Percentiles rank a stretch among this genome's conserved stretches.
These are phyloP conservation scores for Champsocephalus esox DNA, from an alignment of 2,797 vertebrate genomes.

Conservation along the genomic window DNA sequence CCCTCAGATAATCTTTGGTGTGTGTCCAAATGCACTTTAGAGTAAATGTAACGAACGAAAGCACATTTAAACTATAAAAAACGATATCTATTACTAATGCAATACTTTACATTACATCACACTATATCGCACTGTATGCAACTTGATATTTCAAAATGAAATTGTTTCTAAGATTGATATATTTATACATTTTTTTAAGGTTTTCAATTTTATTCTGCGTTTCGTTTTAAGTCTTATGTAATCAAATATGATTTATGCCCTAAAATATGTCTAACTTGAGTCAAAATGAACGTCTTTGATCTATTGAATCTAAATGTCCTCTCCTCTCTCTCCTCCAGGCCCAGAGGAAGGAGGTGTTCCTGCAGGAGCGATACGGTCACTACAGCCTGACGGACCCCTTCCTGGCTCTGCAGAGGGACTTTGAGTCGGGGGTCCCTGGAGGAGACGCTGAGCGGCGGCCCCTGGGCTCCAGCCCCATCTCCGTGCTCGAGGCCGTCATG, in stretches of 20 bases:
- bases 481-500: slow-evolving; percentile 97
- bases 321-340: slow-evolving; percentile 80
- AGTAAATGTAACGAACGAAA: too few relatives aligned
- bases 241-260: too few relatives aligned
- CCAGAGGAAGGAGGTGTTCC: slow-evolving; percentile 95
- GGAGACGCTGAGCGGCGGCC: slow-evolving; percentile 88
- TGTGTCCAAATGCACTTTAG: neutral
- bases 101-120: neutral
- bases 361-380: slow-evolving; percentile 95
- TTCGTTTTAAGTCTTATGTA: too few relatives aligned
- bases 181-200: too few relatives aligned
- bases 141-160: too few relatives aligned
- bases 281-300: too few relatives aligned
- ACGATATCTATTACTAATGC: too few relatives aligned
- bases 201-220: too few relatives aligned
- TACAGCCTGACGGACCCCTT: slow-evolving; percentile 97
- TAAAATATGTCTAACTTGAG: too few relatives aligned
- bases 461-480: slow-evolving; percentile 92
- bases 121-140: neutral
- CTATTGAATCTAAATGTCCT: too few relatives aligned
- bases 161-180: too few relatives aligned
- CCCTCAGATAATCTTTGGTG: neutral
- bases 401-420: slow-evolving; percentile 96
- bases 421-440: slow-evolving; percentile 85
- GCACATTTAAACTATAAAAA: too few relatives aligned